Conservation (phyloP, 2,888 invertebrate genomes). For the Xestobium rufovillosum region DNA sequence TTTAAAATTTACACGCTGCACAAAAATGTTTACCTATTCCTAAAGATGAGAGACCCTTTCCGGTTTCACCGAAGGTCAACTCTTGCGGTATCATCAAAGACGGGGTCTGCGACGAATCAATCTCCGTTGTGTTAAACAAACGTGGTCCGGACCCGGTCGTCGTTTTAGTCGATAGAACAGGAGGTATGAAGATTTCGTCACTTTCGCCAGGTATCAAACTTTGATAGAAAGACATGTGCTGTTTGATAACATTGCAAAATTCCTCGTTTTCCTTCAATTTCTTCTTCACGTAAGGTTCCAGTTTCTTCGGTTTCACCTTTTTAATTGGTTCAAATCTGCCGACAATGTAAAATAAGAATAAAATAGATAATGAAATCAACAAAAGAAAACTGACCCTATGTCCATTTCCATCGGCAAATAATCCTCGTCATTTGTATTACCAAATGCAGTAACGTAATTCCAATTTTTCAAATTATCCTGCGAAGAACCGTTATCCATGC, state of each 20-base stretch:
- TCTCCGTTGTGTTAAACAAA: conserved; percentile 34
- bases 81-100: conserved; percentile 30
- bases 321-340: too few species aligned
- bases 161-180: conserved; percentile 20
- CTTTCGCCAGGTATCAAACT: conserved; percentile 42
- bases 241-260: conserved; percentile 24
- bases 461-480: too few species aligned
- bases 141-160: conserved; percentile 9
- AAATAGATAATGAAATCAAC: too few species aligned
- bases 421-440: too few species aligned
- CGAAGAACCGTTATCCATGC: too few species aligned
- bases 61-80: conserved; percentile 24
- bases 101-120: conserved; percentile 33
- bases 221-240: conserved; percentile 36
- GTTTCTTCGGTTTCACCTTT: conserved; percentile 9
- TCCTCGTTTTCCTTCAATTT: too few species aligned
- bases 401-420: too few species aligned
- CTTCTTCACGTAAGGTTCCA: conserved; percentile 3
- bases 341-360: too few species aligned
- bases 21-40: conserved; percentile 11
- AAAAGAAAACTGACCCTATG: too few species aligned
- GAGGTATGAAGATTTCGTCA: conserved; percentile 39
- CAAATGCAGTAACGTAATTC: too few species aligned
- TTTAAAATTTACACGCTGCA: conserved; percentile 27
- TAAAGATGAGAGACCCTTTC: neutral